Evolutionary conservation across 2,113 vertebrate genomes (phyloP).

Genomic region (Cyphomyrus plagiostoma): DNA sequence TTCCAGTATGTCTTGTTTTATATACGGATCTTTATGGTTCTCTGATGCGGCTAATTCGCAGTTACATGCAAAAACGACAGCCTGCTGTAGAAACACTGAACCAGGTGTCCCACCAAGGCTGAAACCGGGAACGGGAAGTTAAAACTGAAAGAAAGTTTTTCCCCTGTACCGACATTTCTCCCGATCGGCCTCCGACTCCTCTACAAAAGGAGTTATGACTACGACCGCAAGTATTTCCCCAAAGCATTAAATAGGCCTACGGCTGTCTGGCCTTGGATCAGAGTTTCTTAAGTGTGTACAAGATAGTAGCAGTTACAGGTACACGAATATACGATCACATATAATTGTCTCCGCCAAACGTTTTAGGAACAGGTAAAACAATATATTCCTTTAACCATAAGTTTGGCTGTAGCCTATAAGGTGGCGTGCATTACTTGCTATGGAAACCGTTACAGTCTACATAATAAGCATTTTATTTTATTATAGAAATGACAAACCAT

Average conservation of each 20-base stretch:
- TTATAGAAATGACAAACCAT: not conserved
- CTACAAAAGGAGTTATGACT: not conserved
- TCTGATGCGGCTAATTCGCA: not conserved
- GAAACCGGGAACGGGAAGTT: not conserved
- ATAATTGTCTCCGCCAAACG: not conserved
- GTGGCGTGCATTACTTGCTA: not conserved
- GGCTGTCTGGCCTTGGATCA: not conserved
- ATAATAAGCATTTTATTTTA: not conserved
- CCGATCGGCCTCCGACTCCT: not conserved
- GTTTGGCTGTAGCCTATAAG: not conserved
- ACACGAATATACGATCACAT: not conserved
- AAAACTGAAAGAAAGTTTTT: not conserved
- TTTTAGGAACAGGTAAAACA: not conserved
- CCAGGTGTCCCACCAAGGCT: not conserved
- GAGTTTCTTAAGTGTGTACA: not conserved
- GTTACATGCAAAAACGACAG: not conserved
- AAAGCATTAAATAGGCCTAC: not conserved
- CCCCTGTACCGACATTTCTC: not conserved
- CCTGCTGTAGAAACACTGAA: not conserved
- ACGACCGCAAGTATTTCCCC: slow-evolving; percentile 3
- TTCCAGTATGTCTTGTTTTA: not conserved
- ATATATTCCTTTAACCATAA: not conserved
- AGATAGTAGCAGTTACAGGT: not conserved
- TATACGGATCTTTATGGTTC: not conserved
- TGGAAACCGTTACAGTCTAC: not conserved